phyloP scores from a whole-genome alignment of 2,797 vertebrate genomes.

The Myotis pilosus region DNA sequence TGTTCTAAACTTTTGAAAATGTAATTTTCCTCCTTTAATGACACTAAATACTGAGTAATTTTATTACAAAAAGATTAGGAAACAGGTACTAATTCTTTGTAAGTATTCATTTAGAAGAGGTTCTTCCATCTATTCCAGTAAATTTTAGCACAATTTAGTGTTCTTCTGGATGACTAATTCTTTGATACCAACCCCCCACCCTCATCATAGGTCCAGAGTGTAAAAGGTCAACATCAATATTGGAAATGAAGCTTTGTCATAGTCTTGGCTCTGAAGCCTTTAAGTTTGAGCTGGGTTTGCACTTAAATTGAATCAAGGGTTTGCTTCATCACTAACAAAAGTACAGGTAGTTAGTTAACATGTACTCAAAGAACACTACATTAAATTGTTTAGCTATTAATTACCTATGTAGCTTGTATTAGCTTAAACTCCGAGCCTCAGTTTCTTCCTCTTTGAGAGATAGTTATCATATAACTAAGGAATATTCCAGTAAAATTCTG shows the following conservation, averaged over 20 bases:
- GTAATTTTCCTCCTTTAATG: constrained; percentile 39
- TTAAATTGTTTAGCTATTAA: constrained; percentile 12
- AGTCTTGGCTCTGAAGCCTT: constrained; percentile 30
- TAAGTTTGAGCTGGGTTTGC: background rate
- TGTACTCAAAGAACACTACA: constrained; percentile 1
- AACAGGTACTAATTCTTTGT: background rate
- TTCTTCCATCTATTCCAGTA: constrained; percentile 21
- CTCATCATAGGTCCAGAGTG: background rate
- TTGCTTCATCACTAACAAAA: background rate
- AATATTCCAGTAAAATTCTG: constrained; percentile 11
- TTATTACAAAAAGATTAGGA: constrained; percentile 44
- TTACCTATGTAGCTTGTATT: background rate
- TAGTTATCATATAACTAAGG: background rate
- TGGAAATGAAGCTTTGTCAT: background rate
- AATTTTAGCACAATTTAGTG: constrained; percentile 22
- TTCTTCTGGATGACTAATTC: constrained; percentile 13
- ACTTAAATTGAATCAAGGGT: constrained; percentile 2
- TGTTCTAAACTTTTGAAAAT: constrained; percentile 34
- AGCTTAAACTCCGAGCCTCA: background rate
- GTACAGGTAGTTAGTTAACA: background rate
- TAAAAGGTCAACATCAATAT: background rate
- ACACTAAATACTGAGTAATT: constrained; percentile 42
- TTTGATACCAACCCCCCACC: background rate
- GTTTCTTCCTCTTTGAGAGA: constrained; percentile 8
- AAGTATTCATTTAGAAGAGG: constrained; percentile 6